Base-by-base conservation (phyloP, 2,888 invertebrate genomes). In the Panzeria rudis region DNA sequence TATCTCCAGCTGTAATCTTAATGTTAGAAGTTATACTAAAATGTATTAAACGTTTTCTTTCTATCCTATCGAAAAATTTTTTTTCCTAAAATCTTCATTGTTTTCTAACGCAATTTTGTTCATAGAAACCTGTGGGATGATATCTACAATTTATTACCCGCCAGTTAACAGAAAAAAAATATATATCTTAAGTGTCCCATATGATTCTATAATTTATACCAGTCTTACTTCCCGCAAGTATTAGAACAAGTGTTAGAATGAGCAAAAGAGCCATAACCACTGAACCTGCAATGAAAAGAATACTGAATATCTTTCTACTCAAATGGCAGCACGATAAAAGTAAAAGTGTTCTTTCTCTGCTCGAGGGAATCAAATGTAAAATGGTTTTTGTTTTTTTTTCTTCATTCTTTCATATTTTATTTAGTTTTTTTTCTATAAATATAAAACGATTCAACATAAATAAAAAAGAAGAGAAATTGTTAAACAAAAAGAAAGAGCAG, bases 281-380 rank as follows among this genome's bases (percentile, higher is more conserved):
- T 71, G 69, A 78, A 80, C 66, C 68, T 61, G 47, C 69, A 62
- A 50, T 82, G 69, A 62, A 76, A 76, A 56, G 73, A 17, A 47
- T 44, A 69, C 64, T 76, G 52, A 62, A 75, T 52, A 47, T 35
- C 50, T 20, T 52, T 69, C 66, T 38, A 61, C 76, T 76, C 44
- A 81, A 85, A 85, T 81, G 81, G 77, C 47, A 81, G 77, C 47
- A 81, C 62, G 73, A 77, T 82, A 81, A 85, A 85, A 85, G 77
- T 73, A 59, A 85, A 52, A 85, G 81, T 82, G 73, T 81, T 81
- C 73, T 61, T 78, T 73, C 69, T 73, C 59, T 52, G 84, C 84
- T 81, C 50, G 69, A 69, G 81, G 84, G 81, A 78, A 69, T 69
- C 62, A 61, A 82, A 76, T 82, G 35, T 61, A 62, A 76, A 75